Base-by-base conservation (phyloP, 2,797 vertebrate genomes). In the Astyanax mexicanus region DNA sequence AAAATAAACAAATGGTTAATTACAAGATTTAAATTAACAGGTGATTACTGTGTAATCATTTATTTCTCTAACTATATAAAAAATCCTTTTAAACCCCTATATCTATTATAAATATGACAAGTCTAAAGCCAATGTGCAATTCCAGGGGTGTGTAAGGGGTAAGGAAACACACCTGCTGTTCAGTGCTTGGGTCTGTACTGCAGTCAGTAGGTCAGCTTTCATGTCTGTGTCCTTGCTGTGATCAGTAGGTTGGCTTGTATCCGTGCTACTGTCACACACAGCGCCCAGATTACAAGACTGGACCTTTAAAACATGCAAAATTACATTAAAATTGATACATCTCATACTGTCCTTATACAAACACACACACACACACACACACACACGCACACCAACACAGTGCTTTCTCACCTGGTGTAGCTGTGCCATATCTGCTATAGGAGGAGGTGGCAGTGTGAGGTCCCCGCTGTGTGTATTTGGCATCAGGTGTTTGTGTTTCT, bases 401-500 rank as follows among this genome's bases (percentile, higher is more conserved):
- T 32, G 1, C 0, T 21, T 15, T 64, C 19, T 44, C 21, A 25
- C 61, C 60, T 10, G 27, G 10, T 42, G 37, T 23, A 23, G 1
- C 12, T 12, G 4, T 42, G 60, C 23, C 37, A 42, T 38, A 25
- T 42, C 23, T 15, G 38, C 13, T 12, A 42, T 19, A 4, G 1
- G 19, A 42, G 21, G 13, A 0, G 37, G 2, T 1, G 60, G 0
- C 37, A 42, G 19, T 42, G 60, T 5, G 1, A 25, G 15, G 35
- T 21, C 58, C n/a, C 37, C 17, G 11, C 19, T 61, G 35, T 40
- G 19, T 13, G 61, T 27, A 19, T 68, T 21, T 5, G 37, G 35
- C 1, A 80, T 45, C 32, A 73, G 38, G 62, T 61, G 8, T 0
- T 25, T 47, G 0, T 84, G 70, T 15, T 88, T 86, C 57, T 85